Evolutionary conservation across 2,113 vertebrate species (phyloP), one percentile per base, ranked within the genome.

Genomic region (Psephotus haematonotus): DNA sequence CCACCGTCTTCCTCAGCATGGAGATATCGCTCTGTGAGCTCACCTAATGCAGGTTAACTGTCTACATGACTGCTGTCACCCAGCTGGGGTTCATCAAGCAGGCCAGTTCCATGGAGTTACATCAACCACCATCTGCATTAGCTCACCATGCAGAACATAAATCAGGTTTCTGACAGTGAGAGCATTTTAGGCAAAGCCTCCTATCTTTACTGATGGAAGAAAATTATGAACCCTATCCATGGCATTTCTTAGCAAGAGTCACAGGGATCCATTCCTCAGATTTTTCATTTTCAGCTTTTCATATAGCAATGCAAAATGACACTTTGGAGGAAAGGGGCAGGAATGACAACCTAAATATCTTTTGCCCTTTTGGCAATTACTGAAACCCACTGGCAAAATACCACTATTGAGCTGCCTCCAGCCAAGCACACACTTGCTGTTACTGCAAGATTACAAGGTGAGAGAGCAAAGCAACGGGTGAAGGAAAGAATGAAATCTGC

Each of bases 31-130:
- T 31, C 71, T 19, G 24, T 19, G 49, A 62, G 82, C 76, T 44
- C 0, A 4, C 44, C 50, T n/a, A 27, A 43, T 13, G 17, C 75
- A 44, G 79, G 88, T 20, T 41, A 50, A 81, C 15, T 25, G 44
- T 72, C 52, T 46, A 62, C 57, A 35, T 13, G 29, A 47, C 55
- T 33, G 43, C 28, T 7, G 71, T 28, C 67, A 44, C 62, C 60
- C 96, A 93, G 93, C 89, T 92, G 92, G 90, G 46, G 69, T 47
- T 91, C 71, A 33, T 92, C 93, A 82, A 62, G 84, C 70, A 68
- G 69, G 88, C 79, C 82, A 41, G 22, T 19, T 41, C 46, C 63
- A 37, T 5, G 5, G 8, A 71, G 46, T 52, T 63, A 43, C 43
- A 17, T 49, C 44, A 88, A 15, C 57, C 35, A 31, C 83, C 94